Percentiles rank a stretch among this genome's conserved stretches.
Evolutionary conservation across 2,797 vertebrate species (phyloP).

Genomic region (Sparus aurata): DNA sequence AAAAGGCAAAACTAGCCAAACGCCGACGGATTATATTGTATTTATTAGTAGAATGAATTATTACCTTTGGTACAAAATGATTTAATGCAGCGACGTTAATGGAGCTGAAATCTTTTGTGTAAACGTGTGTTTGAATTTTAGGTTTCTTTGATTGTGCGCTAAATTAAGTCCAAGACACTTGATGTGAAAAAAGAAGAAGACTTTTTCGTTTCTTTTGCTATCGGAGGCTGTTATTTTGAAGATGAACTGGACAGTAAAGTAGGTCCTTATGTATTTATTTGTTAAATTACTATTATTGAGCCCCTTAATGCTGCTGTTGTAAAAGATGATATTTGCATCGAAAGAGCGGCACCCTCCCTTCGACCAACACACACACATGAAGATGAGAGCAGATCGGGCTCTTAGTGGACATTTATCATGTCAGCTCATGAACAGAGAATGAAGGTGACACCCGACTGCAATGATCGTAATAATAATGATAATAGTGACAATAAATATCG

Average conservation of each 20-base stretch:
- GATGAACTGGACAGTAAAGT: background rate
- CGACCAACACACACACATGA: background rate
- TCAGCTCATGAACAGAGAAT: background rate
- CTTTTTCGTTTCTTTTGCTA: background rate
- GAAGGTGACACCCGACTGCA: too few relatives aligned
- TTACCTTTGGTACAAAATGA: background rate
- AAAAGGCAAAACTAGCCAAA: too few relatives aligned
- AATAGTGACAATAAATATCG: background rate
- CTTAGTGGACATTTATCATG: background rate
- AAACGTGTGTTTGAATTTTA: background rate
- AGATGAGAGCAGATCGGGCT: background rate
- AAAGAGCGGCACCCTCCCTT: slow-evolving; percentile 14
- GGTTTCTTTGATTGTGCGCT: background rate
- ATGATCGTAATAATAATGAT: background rate
- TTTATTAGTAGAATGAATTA: background rate
- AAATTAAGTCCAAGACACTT: background rate
- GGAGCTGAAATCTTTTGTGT: background rate
- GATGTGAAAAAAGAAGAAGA: background rate
- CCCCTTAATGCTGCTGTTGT: too few relatives aligned
- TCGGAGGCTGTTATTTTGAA: background rate
- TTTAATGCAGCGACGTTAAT: background rate
- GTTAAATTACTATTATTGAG: background rate
- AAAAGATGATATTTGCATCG: slow-evolving; percentile 19
- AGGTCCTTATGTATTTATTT: background rate
- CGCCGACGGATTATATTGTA: background rate